Conservation (phyloP, 2,888 invertebrate genomes). For the Chrysolina oricalcia region DNA sequence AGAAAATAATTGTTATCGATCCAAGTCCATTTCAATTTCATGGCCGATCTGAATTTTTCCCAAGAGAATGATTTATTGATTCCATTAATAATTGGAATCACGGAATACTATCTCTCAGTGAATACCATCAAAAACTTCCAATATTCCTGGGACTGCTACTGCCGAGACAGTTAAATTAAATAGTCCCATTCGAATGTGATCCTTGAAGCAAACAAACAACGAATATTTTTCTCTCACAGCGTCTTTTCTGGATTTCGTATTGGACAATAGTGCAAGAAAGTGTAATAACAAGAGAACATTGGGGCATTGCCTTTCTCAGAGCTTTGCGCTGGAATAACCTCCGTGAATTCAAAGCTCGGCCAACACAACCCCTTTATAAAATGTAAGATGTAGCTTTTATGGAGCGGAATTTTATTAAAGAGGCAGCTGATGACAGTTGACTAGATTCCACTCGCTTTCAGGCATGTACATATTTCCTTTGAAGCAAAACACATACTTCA, state of each 20-base stretch:
- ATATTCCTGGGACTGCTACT: neutral
- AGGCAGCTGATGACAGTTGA: neutral
- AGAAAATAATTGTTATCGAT: no score
- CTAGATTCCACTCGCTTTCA: neutral
- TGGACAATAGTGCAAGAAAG: conserved; percentile 13
- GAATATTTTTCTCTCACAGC: conserved; percentile 3
- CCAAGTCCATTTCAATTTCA: no score
- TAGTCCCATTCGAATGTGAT: neutral
- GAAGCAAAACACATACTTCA: neutral
- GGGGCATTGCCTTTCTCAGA: neutral
- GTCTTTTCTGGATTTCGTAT: neutral
- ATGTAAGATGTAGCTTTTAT: conserved; percentile 13
- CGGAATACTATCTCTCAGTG: no score
- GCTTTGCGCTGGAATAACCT: neutral
- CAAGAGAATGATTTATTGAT: no score
- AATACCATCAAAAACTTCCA: no score
- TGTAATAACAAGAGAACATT: conserved; percentile 16
- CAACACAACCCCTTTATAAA: conserved; percentile 8
- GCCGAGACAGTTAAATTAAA: conserved; percentile 2
- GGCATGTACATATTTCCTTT: neutral
- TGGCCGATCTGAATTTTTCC: no score
- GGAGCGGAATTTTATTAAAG: conserved; percentile 2
- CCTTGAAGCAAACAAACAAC: neutral
- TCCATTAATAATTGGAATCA: no score
- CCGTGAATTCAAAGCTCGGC: neutral